phyloP scores from a whole-genome alignment of 2,888 invertebrate species.

The Spisula solida region DNA sequence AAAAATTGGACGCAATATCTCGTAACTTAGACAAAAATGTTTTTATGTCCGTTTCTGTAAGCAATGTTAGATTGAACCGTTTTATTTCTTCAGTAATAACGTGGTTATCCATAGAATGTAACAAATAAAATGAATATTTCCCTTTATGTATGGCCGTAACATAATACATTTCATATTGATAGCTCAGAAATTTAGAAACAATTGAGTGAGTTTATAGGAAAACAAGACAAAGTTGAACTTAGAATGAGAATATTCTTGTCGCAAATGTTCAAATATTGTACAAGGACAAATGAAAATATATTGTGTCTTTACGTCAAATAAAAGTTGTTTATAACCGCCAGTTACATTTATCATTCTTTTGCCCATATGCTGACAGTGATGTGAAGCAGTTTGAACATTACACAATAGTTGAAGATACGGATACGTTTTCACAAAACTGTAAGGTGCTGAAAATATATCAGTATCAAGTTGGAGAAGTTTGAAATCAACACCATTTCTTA shows the following conservation, averaged over 20 bases:
- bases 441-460: not conserved
- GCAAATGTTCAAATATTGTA: conserved; percentile 3
- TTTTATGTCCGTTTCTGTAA: not conserved
- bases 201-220: conserved; percentile 4
- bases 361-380: not conserved
- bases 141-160: too few relatives aligned
- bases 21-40: not conserved
- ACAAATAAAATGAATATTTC: too few relatives aligned
- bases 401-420: conserved; percentile 11
- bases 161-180: too few relatives aligned
- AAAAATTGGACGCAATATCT: not conserved
- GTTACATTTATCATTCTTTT: conserved; percentile 20
- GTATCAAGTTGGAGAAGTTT: not conserved
- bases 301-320: not conserved
- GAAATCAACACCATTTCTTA: not conserved
- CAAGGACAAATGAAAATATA: not conserved
- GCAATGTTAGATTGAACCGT: not conserved
- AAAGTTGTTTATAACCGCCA: conserved; percentile 14
- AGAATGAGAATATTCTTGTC: not conserved
- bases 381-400: not conserved
- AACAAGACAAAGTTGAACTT: conserved; percentile 23
- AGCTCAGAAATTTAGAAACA: not conserved
- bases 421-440: not conserved
- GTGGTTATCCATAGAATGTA: too few relatives aligned
- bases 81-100: too few relatives aligned